Evolutionary conservation across 2,113 vertebrate genomes (phyloP), one percentile per base, ranked within the genome.

Genomic region (Neomonachus schauinslandi): DNA sequence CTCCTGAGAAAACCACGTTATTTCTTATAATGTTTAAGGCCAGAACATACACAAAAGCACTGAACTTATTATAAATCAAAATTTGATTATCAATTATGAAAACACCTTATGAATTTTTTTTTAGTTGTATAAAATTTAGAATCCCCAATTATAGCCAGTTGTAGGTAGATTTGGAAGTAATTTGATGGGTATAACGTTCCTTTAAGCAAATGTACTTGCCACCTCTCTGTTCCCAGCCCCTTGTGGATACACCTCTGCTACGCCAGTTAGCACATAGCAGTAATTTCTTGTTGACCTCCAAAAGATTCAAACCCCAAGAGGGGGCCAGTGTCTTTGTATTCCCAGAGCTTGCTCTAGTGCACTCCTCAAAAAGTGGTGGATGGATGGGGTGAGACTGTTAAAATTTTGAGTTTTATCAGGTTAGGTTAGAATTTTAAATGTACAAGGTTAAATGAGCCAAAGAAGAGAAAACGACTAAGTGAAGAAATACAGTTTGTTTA

Each of bases 1-100:
- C 57, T 90, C 59, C 89, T 84, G 42, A 93, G 89, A 96, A 97
- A 95, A 95, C 87, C 86, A 87, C 33, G 5, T 86, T 91, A 77
- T 72, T 92, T 93, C 95, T 87, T 65, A 88, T 95, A 96, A 77
- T 91, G 53, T 67, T 94, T 93, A 86, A 88, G 36, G 26, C 24
- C 76, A 80, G 55, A 55, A 74, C 24, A 77, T 92, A 87, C 49
- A 84, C 46, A 91, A 26, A 95, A 84, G n/a, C 87, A 80, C 14
- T 69, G 74, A 90, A 49, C 33, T 94, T 82, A 24, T 46, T 59
- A 67, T 91, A 91, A 96, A 80, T 91, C 85, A 85, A 82, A 96
- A 46, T 77, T 31, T 49, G n/a, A 76, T 51, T 59, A 4, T 93
- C 24, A 95, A 33, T 93, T 89, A 80, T 93, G 36, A 87, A 86